Conservation (phyloP, 53 echinoderm and acorn worm genomes). For the Stichopus horrens region DNA sequence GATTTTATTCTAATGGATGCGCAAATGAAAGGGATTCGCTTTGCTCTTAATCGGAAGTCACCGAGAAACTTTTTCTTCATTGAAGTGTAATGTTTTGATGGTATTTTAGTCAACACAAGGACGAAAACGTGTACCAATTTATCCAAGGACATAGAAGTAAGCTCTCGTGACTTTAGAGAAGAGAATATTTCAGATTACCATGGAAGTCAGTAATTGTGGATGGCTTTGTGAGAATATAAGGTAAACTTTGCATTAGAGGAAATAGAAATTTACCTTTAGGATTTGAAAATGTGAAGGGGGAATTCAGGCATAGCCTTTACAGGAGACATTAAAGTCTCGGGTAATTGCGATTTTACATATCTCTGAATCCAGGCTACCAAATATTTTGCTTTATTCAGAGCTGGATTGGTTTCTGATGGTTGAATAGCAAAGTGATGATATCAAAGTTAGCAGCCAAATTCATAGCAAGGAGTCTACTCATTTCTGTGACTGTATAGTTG, state of each 20-base stretch:
- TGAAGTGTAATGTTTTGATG: not conserved
- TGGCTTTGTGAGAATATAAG: not conserved
- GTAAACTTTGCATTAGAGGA: not conserved
- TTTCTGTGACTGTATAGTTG: no score
- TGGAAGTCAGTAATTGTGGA: not conserved
- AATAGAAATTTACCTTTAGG: not conserved
- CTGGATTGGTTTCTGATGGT: no score
- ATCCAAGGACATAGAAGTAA: slow-evolving; percentile 26
- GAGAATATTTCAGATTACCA: not conserved
- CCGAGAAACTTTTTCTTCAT: slow-evolving; percentile 7
- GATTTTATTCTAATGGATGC: slow-evolving; percentile 1
- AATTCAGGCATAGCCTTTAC: not conserved
- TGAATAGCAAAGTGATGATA: no score
- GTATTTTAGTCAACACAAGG: slow-evolving; percentile 13
- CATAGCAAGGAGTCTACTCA: no score
- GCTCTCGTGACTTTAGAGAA: not conserved
- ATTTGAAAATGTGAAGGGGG: not conserved
- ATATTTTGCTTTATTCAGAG: not conserved
- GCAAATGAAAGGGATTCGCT: slow-evolving; percentile 18
- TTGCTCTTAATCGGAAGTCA: slow-evolving; percentile 23
- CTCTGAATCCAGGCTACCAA: not conserved
- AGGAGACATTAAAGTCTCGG: not conserved
- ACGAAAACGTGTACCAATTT: slow-evolving; percentile 32
- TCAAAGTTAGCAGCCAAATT: no score
- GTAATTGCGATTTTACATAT: not conserved